phyloP scores from a whole-genome alignment of 2,113 vertebrate genomes.

The Megaptera novaeangliae region DNA sequence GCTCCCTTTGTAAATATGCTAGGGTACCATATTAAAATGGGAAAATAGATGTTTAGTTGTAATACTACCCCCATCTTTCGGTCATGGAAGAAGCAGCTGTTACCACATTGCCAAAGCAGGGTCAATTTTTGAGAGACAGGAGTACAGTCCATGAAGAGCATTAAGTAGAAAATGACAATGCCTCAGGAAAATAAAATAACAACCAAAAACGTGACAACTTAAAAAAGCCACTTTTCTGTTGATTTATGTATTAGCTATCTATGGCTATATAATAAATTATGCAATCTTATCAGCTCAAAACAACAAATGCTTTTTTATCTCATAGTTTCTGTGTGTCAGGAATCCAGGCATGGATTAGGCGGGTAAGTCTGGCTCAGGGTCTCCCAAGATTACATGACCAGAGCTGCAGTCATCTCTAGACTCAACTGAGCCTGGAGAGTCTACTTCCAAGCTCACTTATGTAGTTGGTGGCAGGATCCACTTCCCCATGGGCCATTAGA shows the following conservation, averaged over 20 bases:
- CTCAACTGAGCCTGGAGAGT: not conserved
- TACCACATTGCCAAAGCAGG: not conserved
- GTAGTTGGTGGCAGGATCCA: not conserved
- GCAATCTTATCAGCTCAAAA: not conserved
- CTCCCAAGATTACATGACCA: not conserved
- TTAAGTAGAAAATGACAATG: not conserved
- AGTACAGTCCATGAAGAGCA: not conserved
- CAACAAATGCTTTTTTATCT: not conserved
- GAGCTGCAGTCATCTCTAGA: not conserved
- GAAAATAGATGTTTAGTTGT: not conserved
- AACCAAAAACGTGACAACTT: not conserved
- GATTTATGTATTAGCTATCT: not conserved
- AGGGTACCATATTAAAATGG: not conserved
- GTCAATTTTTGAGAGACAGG: not conserved
- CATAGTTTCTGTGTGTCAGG: not conserved
- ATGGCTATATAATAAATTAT: not conserved
- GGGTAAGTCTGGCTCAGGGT: not conserved
- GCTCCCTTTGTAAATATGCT: not conserved
- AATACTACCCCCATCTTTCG: not conserved
- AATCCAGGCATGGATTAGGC: not conserved
- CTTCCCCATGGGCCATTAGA: not conserved
- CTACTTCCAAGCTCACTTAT: not conserved
- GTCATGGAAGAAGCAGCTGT: not conserved
- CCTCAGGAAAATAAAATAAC: not conserved
- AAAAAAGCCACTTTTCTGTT: not conserved